phyloP scores from a whole-genome alignment of 2,113 vertebrate genomes.

The Corydoras maculifer region DNA sequence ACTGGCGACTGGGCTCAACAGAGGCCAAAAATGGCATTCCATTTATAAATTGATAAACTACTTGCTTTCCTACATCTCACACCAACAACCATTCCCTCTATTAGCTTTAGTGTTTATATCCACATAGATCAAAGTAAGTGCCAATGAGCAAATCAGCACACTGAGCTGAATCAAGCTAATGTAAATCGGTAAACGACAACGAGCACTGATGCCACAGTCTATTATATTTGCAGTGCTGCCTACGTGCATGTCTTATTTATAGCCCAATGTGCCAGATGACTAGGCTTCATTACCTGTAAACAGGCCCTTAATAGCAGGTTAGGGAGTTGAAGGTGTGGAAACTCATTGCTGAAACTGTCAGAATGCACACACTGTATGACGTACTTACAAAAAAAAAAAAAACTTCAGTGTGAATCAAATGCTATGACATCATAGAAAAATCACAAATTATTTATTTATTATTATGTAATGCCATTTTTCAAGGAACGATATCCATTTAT shows the following conservation, averaged over 20 bases:
- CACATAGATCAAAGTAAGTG: conserved; percentile 70
- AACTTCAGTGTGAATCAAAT: not conserved
- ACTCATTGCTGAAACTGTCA: not conserved
- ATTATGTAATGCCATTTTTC: not conserved
- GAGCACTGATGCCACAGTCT: conserved; percentile 63
- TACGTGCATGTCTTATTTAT: conserved; percentile 54
- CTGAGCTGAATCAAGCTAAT: conserved; percentile 69
- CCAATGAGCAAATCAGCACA: conserved; percentile 67
- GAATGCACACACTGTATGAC: not conserved
- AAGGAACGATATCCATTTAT: not conserved
- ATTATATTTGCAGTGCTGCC: conserved; percentile 46
- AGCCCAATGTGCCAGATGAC: conserved; percentile 49
- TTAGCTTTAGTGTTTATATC: conserved; percentile 52
- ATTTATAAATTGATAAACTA: conserved; percentile 2
- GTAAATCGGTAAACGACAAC: conserved; percentile 67
- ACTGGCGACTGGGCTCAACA: conserved; percentile 9
- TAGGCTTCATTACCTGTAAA: conserved; percentile 54
- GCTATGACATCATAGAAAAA: conserved; percentile 1
- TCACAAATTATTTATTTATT: not conserved
- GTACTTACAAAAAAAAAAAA: not conserved
- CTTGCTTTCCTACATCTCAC: conserved; percentile 48
- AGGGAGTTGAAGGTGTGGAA: conserved; percentile 21
- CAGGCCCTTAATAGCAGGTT: conserved; percentile 38
- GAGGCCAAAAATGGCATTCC: not conserved
- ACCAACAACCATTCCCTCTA: conserved; percentile 33